phyloP scores from a whole-genome alignment of 2,113 vertebrate genomes.

The Pelmatolapia mariae region DNA sequence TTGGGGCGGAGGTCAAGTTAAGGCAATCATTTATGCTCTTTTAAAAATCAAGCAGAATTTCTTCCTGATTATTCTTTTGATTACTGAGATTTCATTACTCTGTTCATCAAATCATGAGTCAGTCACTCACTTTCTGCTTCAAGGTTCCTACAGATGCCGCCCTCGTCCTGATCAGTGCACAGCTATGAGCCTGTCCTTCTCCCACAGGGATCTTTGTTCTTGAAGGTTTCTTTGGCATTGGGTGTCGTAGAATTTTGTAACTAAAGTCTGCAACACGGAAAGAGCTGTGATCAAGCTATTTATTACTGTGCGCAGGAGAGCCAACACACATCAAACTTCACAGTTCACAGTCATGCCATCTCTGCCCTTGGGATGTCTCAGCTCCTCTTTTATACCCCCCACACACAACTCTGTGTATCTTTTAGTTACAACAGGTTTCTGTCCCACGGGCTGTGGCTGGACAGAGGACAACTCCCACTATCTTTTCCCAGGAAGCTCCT shows the following conservation, averaged over 20 bases:
- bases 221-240: neutral
- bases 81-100: accelerated
- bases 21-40: neutral
- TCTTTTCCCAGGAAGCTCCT: neutral
- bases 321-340: neutral
- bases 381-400: accelerated
- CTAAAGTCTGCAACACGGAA: neutral
- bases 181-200: neutral
- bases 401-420: neutral
- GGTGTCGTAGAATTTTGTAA: neutral
- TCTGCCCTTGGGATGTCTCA: neutral
- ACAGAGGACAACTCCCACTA: neutral
- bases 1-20: accelerated
- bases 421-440: neutral
- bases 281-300: neutral
- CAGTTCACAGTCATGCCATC: neutral
- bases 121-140: neutral
- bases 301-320: neutral
- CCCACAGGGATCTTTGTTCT: neutral
- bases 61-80: neutral
- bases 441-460: neutral
- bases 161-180: neutral
- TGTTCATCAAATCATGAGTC: neutral
- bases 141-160: neutral
- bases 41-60: neutral